These are phyloP conservation scores for Lysandra bellargus DNA, from an alignment of 2,888 invertebrate genomes.

Conservation along the genomic window DNA sequence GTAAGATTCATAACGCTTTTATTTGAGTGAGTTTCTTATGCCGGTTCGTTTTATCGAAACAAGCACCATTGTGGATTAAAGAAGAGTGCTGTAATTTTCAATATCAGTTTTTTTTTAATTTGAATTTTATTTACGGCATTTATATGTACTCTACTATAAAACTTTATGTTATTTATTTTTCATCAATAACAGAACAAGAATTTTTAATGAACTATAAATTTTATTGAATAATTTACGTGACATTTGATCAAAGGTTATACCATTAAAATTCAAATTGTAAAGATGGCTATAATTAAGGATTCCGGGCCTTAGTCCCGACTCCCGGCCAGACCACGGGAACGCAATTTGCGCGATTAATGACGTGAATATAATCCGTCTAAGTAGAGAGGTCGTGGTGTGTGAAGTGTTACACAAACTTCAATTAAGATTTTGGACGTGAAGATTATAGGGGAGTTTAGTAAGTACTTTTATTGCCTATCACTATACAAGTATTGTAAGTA, in stretches of 20 bases:
- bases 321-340: constrained; percentile 55
- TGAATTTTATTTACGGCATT: not conserved
- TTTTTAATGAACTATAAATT: not conserved
- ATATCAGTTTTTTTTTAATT: too few relatives aligned
- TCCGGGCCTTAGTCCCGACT: constrained; percentile 50
- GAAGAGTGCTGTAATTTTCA: too few relatives aligned
- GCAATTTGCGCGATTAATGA: constrained; percentile 77
- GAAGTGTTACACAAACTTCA: constrained; percentile 39
- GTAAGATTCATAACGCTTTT: too few relatives aligned
- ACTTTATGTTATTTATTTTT: not conserved
- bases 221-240: constrained; percentile 32
- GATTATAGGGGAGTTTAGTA: not conserved
- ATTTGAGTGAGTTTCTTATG: too few relatives aligned
- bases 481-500: not conserved
- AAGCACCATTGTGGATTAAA: too few relatives aligned
- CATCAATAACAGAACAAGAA: not conserved
- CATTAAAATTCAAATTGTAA: constrained; percentile 62
- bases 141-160: not conserved
- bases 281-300: constrained; percentile 74
- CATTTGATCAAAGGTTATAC: constrained; percentile 35
- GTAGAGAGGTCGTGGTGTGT: constrained; percentile 51
- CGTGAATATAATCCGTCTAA: constrained; percentile 75
- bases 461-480: not conserved
- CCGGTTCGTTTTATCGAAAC: too few relatives aligned
- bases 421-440: constrained; percentile 11